A percentile compares a stretch with the other conserved stretches of the same genome.
These are phyloP conservation scores for Phragmatobia fuliginosa DNA, from an alignment of 2,888 invertebrate genomes.

Conservation along the genomic window DNA sequence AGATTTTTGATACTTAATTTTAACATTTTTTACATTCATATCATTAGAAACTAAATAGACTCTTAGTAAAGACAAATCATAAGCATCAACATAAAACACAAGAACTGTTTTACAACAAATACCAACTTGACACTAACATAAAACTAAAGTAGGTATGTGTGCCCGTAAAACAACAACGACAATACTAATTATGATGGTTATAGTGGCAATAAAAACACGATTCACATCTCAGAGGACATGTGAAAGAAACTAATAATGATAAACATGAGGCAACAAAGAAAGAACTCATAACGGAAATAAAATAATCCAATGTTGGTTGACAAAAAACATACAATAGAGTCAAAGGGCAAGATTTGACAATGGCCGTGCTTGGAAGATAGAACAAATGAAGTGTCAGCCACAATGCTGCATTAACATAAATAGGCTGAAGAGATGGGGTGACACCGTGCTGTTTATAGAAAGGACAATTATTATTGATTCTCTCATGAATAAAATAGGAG, in stretches of 20 bases:
- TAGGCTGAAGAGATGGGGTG: slow-evolving; percentile 64
- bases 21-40: background rate
- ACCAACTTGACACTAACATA: slow-evolving; percentile 33
- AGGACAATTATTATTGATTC: slow-evolving; percentile 64
- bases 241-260: slow-evolving; percentile 63
- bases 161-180: slow-evolving; percentile 35
- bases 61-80: slow-evolving; percentile 3
- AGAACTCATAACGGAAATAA: slow-evolving; percentile 83
- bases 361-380: slow-evolving; percentile 71
- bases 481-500: slow-evolving; percentile 57
- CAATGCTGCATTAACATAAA: slow-evolving; percentile 84
- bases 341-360: slow-evolving; percentile 84
- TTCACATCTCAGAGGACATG: slow-evolving; percentile 21
- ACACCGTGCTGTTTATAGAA: slow-evolving; percentile 55
- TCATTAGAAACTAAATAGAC: background rate
- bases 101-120: slow-evolving; percentile 23
- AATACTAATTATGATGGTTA: slow-evolving; percentile 14
- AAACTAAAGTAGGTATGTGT: slow-evolving; percentile 23
- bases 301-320: slow-evolving; percentile 78
- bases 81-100: slow-evolving; percentile 13
- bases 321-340: slow-evolving; percentile 85
- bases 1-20: slow-evolving; percentile 1
- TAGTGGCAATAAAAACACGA: slow-evolving; percentile 28
- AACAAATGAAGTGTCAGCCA: slow-evolving; percentile 81
- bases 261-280: slow-evolving; percentile 72